Conservation (phyloP, 2,888 invertebrate genomes). For the Sarcophaga carnaria region DNA sequence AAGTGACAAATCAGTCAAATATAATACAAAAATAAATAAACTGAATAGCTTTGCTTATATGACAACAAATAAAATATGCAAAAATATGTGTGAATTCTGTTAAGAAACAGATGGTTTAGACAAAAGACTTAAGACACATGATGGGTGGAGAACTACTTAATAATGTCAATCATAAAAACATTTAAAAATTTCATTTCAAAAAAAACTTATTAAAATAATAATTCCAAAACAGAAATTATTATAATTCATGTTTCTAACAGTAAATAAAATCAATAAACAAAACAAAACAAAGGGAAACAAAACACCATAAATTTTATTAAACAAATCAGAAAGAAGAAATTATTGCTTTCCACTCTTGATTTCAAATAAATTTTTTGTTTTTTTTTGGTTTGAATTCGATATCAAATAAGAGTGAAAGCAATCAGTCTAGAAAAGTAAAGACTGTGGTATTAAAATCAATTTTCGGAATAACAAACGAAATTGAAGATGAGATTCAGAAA, state of each 20-base stretch:
- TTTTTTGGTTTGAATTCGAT: slow-evolving; percentile 5
- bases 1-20: neutral
- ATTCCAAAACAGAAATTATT: slow-evolving; percentile 13
- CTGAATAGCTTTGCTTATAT: neutral
- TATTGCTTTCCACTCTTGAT: neutral
- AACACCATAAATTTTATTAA: slow-evolving; percentile 28
- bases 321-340: neutral
- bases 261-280: neutral
- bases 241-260: slow-evolving; percentile 18
- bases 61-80: neutral
- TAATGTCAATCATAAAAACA: neutral
- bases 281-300: neutral
- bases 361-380: neutral
- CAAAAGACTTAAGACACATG: slow-evolving; percentile 43
- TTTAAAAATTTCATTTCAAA: neutral
- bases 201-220: slow-evolving; percentile 6
- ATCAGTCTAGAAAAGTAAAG: slow-evolving; percentile 22
- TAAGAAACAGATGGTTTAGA: neutral
- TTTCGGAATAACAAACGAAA: slow-evolving; percentile 27
- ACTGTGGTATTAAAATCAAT: neutral
- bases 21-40: neutral
- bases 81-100: neutral
- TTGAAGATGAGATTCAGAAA: neutral
- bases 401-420: slow-evolving; percentile 64
- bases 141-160: neutral